Conservation (phyloP, 2,113 vertebrate species). For the Scortum barcoo region DNA sequence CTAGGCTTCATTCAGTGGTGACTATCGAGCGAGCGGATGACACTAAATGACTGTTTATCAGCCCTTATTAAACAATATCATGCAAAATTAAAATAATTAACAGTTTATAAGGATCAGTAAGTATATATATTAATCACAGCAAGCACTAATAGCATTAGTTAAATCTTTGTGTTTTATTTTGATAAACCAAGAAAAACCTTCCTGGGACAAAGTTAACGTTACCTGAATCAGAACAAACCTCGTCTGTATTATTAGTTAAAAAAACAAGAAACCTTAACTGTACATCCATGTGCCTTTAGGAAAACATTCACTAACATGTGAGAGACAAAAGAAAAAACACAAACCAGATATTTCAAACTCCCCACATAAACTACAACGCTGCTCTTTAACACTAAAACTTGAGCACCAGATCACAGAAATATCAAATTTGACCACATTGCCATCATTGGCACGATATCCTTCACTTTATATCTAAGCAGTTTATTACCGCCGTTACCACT, state of each 20-base stretch:
- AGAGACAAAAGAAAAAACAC: neutral
- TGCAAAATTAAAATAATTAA: conserved; percentile 21
- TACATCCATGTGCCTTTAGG: neutral
- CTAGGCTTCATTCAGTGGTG: conserved; percentile 19
- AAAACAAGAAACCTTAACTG: neutral
- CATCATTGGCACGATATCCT: neutral
- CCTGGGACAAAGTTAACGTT: neutral
- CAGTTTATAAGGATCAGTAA: neutral
- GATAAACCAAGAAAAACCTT: neutral
- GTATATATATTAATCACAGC: neutral
- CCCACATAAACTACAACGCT: neutral
- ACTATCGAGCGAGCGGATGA: conserved; percentile 26
- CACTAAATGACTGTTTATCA: conserved; percentile 13
- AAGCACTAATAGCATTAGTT: neutral
- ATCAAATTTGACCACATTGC: neutral
- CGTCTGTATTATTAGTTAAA: neutral
- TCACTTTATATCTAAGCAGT: neutral
- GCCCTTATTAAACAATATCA: conserved; percentile 13
- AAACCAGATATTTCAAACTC: neutral
- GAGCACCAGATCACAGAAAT: neutral
- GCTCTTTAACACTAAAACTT: neutral
- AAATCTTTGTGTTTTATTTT: neutral
- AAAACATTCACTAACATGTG: neutral
- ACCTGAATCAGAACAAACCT: neutral
- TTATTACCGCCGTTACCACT: neutral